Conservation (phyloP, 2,113 vertebrate genomes). For the Antennarius striatus region DNA sequence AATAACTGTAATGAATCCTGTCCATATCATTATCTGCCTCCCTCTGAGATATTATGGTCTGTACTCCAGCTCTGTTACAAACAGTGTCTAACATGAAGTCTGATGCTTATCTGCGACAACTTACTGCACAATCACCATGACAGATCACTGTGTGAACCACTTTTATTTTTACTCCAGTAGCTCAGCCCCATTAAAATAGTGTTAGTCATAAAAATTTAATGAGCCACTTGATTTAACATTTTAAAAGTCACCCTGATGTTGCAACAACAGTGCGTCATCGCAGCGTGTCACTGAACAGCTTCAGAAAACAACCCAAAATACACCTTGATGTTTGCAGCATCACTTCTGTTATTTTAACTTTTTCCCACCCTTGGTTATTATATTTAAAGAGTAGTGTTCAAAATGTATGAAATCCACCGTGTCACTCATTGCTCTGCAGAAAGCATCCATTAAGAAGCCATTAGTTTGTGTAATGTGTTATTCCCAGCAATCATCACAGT, state of each 20-base stretch:
- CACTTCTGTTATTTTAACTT: slow-evolving; percentile 32
- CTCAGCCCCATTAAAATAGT: too few species aligned
- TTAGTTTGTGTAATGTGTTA: slow-evolving; percentile 61
- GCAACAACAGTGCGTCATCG: too few species aligned
- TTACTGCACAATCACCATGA: background rate
- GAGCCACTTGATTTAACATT: background rate
- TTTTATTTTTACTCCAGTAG: background rate
- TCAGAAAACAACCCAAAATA: slow-evolving; percentile 42
- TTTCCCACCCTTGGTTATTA: slow-evolving; percentile 35
- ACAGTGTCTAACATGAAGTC: background rate
- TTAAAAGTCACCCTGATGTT: too few species aligned
- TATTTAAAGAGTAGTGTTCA: slow-evolving; percentile 52
- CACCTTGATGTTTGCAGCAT: slow-evolving; percentile 11
- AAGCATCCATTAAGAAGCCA: slow-evolving; percentile 43
- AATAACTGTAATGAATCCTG: too few species aligned
- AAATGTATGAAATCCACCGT: slow-evolving; percentile 23
- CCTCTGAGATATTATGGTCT: too few species aligned
- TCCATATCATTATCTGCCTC: too few species aligned
- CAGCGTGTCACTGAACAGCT: too few species aligned
- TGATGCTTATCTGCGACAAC: background rate
- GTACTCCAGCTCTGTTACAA: background rate
- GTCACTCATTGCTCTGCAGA: slow-evolving; percentile 7
- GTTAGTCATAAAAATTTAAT: slow-evolving; percentile 4
- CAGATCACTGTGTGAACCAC: background rate
- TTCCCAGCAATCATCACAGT: slow-evolving; percentile 47